Base-by-base conservation (phyloP, 2,113 vertebrate species). In the Rhagologus leucostigma region DNA sequence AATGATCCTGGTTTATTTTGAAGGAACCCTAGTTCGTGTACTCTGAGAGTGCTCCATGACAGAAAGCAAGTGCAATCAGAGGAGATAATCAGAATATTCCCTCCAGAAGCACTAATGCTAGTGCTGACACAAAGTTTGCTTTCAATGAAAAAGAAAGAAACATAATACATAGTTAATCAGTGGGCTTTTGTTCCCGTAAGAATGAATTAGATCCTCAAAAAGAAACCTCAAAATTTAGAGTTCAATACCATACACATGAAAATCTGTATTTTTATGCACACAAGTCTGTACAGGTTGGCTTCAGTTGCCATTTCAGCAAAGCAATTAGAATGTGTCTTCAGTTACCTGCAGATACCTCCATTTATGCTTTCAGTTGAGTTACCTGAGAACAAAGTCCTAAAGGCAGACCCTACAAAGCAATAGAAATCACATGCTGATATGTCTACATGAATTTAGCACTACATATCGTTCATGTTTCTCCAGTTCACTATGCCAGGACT, bases 101-200 rank as follows among this genome's bases (percentile, higher is more conserved):
- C 27, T 84, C 49, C 56, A 57, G 22, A 90, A 82, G 22, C 4
- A 11, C 42, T 83, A 60, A 67, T 53, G 26, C 13, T 77, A 73
- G n/a, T n/a, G 17, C 6, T 59, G 57, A 63, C 56, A 64, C 11
- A 30, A 46, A 59, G 10, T 55, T 95, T 92, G 27, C 33, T 85
- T 79, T 68, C 37, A 59, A 8, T 24, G 35, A 79, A 62, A 63
- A 68, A 29, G 4, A 53, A 85, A 70, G 50, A 32, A 55, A 62
- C 27, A 32, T 41, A 70, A 84, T 21, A 62, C 39, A n/a, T 18
- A 35, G 15, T 33, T 42, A 55, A 56, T 65, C 35, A 42, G 21
- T 19, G 26, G 2, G 1, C 0, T 23, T 56, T 62, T 7, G 1
- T n/a, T 56, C 17, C 32, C 8, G 0, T 52, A 76, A 73, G 22